phyloP scores from a whole-genome alignment of 2,797 vertebrate genomes.

The Onychomys leucogaster region DNA sequence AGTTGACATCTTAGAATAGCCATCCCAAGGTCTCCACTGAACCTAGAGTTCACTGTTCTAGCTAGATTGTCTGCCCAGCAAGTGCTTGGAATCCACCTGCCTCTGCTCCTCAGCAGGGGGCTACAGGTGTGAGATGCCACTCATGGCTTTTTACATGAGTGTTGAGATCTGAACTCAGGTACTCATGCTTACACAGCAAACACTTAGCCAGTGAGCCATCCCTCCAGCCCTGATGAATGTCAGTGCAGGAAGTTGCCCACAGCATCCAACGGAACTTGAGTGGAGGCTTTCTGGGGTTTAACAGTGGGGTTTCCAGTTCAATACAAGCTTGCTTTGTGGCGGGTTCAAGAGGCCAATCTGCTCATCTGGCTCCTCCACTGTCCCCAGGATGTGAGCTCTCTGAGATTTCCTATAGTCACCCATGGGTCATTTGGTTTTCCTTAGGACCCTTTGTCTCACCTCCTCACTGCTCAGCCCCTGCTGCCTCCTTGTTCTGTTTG shows the following conservation, averaged over 20 bases:
- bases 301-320: not conserved
- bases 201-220: not conserved
- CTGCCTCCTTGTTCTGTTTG: not conserved
- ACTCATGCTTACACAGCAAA: not conserved
- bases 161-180: not conserved
- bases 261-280: not conserved
- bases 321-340: not conserved
- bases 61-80: not conserved
- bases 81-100: not conserved
- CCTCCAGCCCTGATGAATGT: not conserved
- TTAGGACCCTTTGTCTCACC: not conserved
- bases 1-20: not conserved
- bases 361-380: not conserved
- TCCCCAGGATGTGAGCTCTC: not conserved
- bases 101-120: not conserved
- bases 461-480: not conserved
- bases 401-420: not conserved
- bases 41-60: not conserved
- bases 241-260: not conserved
- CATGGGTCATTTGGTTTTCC: not conserved
- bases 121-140: too few relatives aligned
- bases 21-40: not conserved
- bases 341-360: not conserved
- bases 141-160: not conserved
- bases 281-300: not conserved